Conservation (phyloP, 2,113 vertebrate genomes). For the Arothron firmamentum region DNA sequence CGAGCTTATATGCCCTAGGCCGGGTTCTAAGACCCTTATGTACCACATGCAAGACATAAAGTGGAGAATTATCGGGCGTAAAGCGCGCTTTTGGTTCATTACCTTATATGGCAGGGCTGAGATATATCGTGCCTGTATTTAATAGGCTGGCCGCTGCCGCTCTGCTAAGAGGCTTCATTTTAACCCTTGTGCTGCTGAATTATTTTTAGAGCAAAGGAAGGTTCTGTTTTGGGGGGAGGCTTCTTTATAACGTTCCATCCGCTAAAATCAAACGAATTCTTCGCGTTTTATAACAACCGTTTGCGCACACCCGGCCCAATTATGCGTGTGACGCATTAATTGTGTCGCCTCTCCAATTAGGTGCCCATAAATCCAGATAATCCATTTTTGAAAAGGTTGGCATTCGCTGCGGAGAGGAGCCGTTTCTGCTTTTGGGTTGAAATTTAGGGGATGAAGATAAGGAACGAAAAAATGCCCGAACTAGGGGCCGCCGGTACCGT, state of each 20-base stretch:
- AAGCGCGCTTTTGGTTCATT: slow-evolving; percentile 62
- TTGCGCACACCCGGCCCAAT: slow-evolving; percentile 1
- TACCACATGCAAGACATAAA: slow-evolving; percentile 25
- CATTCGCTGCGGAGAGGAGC: slow-evolving; percentile 43
- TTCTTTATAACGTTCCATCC: not conserved
- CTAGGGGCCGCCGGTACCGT: not conserved
- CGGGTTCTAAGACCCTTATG: not conserved
- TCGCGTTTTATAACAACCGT: not conserved
- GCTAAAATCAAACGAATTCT: not conserved
- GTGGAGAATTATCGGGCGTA: slow-evolving; percentile 33
- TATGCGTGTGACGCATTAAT: slow-evolving; percentile 7
- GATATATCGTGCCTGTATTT: slow-evolving; percentile 68
- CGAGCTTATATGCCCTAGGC: slow-evolving; percentile 11
- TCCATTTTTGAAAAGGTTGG: slow-evolving; percentile 22
- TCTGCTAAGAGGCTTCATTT: slow-evolving; percentile 58
- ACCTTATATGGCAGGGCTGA: slow-evolving; percentile 79
- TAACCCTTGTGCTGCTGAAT: slow-evolving; percentile 76
- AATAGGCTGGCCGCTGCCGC: slow-evolving; percentile 73
- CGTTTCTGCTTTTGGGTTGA: slow-evolving; percentile 45
- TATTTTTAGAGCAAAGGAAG: slow-evolving; percentile 49
- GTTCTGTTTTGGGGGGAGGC: not conserved
- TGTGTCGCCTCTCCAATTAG: slow-evolving; percentile 41
- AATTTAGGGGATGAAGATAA: slow-evolving; percentile 25
- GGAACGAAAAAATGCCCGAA: not conserved
- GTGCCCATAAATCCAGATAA: slow-evolving; percentile 39